phyloP scores from a whole-genome alignment of 2,113 vertebrate species.

The Ceuthmochares aereus region DNA sequence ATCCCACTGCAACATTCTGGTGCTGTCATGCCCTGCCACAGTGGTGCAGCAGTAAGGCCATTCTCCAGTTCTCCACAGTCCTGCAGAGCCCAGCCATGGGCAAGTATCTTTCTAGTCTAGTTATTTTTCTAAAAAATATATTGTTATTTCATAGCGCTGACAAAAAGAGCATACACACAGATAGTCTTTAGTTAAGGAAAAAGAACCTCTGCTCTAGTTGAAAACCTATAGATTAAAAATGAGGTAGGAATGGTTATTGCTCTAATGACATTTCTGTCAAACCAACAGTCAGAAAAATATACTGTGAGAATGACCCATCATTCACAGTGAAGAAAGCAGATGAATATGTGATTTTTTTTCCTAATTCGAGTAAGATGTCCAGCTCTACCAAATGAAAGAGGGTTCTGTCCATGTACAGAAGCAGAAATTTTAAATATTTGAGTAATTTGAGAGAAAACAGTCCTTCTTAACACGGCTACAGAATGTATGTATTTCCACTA shows the following conservation, averaged over 20 bases:
- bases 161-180: background rate
- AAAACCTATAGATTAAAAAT: background rate
- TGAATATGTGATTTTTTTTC: background rate
- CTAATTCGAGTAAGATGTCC: background rate
- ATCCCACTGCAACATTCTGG: background rate
- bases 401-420: background rate
- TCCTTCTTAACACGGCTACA: background rate
- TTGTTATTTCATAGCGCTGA: background rate
- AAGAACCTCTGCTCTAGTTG: background rate
- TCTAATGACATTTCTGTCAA: background rate
- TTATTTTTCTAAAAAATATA: background rate
- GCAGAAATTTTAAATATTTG: background rate
- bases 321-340: background rate
- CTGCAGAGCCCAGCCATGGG: background rate
- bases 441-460: background rate
- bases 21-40: background rate
- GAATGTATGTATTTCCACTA: background rate
- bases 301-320: background rate
- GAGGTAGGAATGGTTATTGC: background rate
- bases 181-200: background rate
- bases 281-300: background rate
- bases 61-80: background rate
- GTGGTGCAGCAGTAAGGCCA: accelerated
- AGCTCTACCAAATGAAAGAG: background rate
- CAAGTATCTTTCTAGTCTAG: background rate